Percentiles rank a stretch among this genome's conserved stretches.
Evolutionary conservation across 2,888 invertebrate genomes (phyloP).

Genomic region (Coelinius sp.): DNA sequence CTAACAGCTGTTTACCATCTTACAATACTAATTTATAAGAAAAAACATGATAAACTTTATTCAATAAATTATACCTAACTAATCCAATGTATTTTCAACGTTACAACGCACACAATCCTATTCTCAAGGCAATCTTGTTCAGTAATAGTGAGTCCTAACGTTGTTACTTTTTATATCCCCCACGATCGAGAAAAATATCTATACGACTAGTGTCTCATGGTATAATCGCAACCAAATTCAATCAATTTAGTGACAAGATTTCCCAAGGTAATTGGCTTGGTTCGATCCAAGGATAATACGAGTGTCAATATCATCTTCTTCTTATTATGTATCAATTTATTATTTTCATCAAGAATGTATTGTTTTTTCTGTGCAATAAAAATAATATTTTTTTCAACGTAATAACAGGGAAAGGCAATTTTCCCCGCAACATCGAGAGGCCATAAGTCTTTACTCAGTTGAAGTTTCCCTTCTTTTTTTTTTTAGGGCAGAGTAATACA

Average conservation of each 20-base stretch:
- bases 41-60: conserved; percentile 31
- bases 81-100: conserved; percentile 41
- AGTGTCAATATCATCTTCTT: neutral
- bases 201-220: conserved; percentile 39
- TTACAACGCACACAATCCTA: conserved; percentile 49
- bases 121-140: conserved; percentile 55
- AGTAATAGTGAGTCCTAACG: conserved; percentile 54
- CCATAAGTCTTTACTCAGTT: conserved; percentile 10
- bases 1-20: too few relatives aligned
- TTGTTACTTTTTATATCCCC: conserved; percentile 50
- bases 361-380: neutral
- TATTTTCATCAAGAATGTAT: neutral
- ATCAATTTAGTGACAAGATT: conserved; percentile 48
- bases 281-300: conserved; percentile 33
- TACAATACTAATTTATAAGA: neutral
- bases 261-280: conserved; percentile 48
- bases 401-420: neutral
- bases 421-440: neutral
- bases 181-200: conserved; percentile 25
- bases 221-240: conserved; percentile 52
- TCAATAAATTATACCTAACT: conserved; percentile 45
- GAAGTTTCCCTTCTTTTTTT: neutral
- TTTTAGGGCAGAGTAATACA: conserved; percentile 1
- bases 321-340: neutral
- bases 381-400: neutral